Evolutionary conservation across 2,888 invertebrate genomes (phyloP), one percentile per base, ranked within the genome.

Genomic region (Labia minor): DNA sequence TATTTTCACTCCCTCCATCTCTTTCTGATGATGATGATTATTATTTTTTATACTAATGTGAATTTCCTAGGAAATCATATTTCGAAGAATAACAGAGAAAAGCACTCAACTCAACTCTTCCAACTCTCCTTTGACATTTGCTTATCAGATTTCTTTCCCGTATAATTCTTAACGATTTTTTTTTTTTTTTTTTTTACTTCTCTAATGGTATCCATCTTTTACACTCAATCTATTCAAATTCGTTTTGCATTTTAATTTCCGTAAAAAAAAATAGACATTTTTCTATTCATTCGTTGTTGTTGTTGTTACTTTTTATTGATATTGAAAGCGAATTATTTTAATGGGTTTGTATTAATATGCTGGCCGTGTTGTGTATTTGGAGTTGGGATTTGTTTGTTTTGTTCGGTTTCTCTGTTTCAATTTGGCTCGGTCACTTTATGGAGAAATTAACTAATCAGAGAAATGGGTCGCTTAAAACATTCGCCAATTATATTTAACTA

Each of bases 241-340:
- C 49, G n/a, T 49, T 49, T 49, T 49, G 49, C 49, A 49, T 49
- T 49, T 26, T 49, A 49, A 49, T 49, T 49, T 49, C n/a, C 49
- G 49, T 49, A 16, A 49, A 49, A 49, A 3, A 49, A 49, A 4
- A 26, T 8, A 26, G 8, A 26, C 26, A 26, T 6, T 26, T 26
- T 26, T 26, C 8, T 3, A 26, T 26, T 26, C 8, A 26, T 26
- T 26, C 8, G 3, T 26, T 26, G 8, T 26, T 26, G 3, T 26
- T 8, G 3, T 26, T 26, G 8, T 26, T 49, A n/a, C 14, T 49
- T 10, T 10, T 49, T 49, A 2, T 49, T 3, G 14, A 49, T 49
- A 49, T 49, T n/a, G 49, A 49, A 49, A n/a, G 49, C 3, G n/a
- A 49, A 49, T 49, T 49, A 49, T 49, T 49, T 49, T 49, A 49